These are phyloP conservation scores for Saccopteryx leptura DNA, from an alignment of 2,113 vertebrate species.

Conservation along the genomic window DNA sequence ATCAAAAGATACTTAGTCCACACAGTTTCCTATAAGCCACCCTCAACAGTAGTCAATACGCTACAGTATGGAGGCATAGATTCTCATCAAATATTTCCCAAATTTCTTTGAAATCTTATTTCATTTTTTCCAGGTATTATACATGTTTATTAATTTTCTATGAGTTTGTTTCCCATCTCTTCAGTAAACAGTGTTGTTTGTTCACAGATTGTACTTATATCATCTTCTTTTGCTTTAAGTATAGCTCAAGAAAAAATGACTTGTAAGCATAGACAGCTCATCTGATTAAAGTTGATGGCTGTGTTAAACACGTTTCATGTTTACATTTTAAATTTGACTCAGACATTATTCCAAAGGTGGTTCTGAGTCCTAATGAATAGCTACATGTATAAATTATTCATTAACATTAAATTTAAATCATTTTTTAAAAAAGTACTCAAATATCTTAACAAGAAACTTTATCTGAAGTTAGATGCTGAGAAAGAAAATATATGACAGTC, in stretches of 20 bases:
- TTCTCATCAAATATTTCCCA: background rate
- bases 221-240: background rate
- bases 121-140: background rate
- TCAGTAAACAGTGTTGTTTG: constrained; percentile 45
- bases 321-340: background rate
- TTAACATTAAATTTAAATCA: constrained; percentile 3
- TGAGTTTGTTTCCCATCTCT: background rate
- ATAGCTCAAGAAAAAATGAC: constrained; percentile 4
- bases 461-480: background rate
- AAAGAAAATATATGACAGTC: background rate
- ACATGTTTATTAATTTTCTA: background rate
- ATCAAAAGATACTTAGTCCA: background rate
- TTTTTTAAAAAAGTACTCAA: background rate
- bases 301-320: background rate
- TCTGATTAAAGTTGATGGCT: constrained; percentile 32
- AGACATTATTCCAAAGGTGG: constrained; percentile 19
- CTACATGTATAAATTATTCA: constrained; percentile 10
- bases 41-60: background rate
- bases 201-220: constrained; percentile 5
- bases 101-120: background rate
- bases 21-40: background rate
- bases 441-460: background rate
- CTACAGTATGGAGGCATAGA: background rate
- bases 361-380: constrained; percentile 43
- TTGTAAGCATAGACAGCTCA: background rate